Evolutionary conservation across 2,888 invertebrate genomes (phyloP), one percentile per base, ranked within the genome.

Genomic region (Phasia obesa): DNA sequence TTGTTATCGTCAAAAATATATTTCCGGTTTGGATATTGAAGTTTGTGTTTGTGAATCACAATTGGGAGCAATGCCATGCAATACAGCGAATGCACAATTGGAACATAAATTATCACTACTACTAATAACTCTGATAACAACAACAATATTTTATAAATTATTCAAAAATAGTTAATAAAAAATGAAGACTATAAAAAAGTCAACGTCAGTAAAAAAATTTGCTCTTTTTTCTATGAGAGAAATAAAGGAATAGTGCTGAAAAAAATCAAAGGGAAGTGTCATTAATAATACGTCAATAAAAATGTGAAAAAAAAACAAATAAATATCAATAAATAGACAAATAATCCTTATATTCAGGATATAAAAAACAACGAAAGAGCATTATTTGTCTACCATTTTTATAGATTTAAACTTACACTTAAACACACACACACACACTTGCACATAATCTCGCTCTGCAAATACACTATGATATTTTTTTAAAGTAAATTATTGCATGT

Each of bases 1-100:
- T 2, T 95, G 95, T 87, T 94, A 92, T 88, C 92, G 91, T 59
- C 93, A 94, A 78, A 92, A 93, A 21, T 87, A 87, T 31, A 79
- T 87, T 7, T 90, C 90, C 71, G 93, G 92, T 17, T 91, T 92
- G 86, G 90, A 92, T 70, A 89, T 92, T 4, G 92, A 93, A 88
- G 90, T 93, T 1, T 93, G 93, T 84, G 90, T 92, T 7, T 93
- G 93, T 86, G 88, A 91, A 86, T 92, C 93, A 1, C 84, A 86
- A 4, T 82, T 88, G 65, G 90, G 90, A 3, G 85, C 86, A 35
- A 88, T 87, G 84, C 93, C 93, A 11, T 93, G 93, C 87, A 93
- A 93, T 88, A 21, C 38, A 57, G 69, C 78, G 17, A 51, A 38
- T 51, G 5, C 23, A 23, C 51, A 67, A 21, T 23, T 71, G 49